Base-by-base conservation (phyloP, 2,113 vertebrate species). In the Bubo bubo region DNA sequence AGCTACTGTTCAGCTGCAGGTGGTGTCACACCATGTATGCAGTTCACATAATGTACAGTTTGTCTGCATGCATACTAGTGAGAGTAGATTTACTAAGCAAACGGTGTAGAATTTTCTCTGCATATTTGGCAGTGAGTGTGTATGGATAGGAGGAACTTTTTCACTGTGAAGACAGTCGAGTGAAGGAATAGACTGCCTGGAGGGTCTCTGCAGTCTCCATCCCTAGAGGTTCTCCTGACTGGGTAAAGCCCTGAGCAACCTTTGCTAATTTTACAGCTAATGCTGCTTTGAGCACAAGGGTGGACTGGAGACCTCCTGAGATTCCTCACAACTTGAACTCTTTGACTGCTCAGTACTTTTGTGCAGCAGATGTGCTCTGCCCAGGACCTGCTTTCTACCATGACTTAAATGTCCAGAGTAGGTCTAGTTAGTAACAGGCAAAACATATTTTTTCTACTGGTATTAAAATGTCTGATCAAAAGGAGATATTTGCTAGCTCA, bases 91-190 rank as follows among this genome's bases (percentile, higher is more conserved):
- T 81, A 34, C 52, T 50, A 41, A 47, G 9, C 6, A n/a, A 75
- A n/a, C 0, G 0, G 3, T 27, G 4, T 47, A 63, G 50, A 43
- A 19, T 50, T 70, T 9, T 47, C 9, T 62, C 76, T 84, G 37
- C 26, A 50, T 81, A 18, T 89, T 86, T 94, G n/a, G 2, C 18
- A 47, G 14, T 45, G 22, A 35, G 28, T 50, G 22, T 18, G 4
- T 5, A 28, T 24, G 24, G 23, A 15, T 4, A 30, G 20, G 37
- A 73, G 35, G 60, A 86, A 56, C 3, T 7, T 86, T 79, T 89
- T 58, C 3, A 9, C 26, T 5, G 5, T 59, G 47, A 75, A 75
- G 14, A 26, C 10, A 19, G 28, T 45, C 12, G 64, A 34, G 28
- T 0, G 1, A 8, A 66, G 32, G 19, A 71, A 32, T 19, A 45